Evolutionary conservation across 2,888 invertebrate genomes (phyloP).

Genomic region (Hipparchia semele): DNA sequence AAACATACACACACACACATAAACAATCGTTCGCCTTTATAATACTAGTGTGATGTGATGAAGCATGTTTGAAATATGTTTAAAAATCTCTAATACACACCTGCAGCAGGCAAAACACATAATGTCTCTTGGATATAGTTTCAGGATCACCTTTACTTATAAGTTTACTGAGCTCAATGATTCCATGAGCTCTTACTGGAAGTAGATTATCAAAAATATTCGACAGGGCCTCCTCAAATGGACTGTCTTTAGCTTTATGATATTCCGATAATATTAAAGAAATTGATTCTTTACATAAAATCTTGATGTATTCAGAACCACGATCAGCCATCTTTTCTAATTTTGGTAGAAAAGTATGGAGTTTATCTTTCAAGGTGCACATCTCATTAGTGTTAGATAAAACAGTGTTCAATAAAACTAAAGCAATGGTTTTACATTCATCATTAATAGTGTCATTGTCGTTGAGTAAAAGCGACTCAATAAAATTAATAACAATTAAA

Average conservation of each 20-base stretch:
- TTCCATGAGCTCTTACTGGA: slow-evolving; percentile 92
- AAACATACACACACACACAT: no score
- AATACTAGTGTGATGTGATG: no score
- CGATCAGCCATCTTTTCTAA: slow-evolving; percentile 54
- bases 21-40: no score
- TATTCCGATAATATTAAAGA: slow-evolving; percentile 55
- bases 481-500: slow-evolving; percentile 69
- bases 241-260: slow-evolving; percentile 52
- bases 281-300: slow-evolving; percentile 66
- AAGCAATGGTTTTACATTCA: slow-evolving; percentile 71
- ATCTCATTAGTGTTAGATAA: slow-evolving; percentile 57
- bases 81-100: slow-evolving; percentile 60
- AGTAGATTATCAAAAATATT: slow-evolving; percentile 88
- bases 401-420: slow-evolving; percentile 70
- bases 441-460: slow-evolving; percentile 51
- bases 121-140: slow-evolving; percentile 85
- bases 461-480: slow-evolving; percentile 60
- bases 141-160: slow-evolving; percentile 85
- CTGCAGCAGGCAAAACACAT: slow-evolving; percentile 88
- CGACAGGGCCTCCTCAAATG: slow-evolving; percentile 84
- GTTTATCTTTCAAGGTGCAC: slow-evolving; percentile 49
- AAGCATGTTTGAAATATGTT: no score
- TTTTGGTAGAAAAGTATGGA: slow-evolving; percentile 57
- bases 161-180: slow-evolving; percentile 88
- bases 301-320: slow-evolving; percentile 53